A percentile compares a stretch with the other conserved stretches of the same genome.
phyloP scores from a whole-genome alignment of 2,113 vertebrate species.

The Podarcis muralis region DNA sequence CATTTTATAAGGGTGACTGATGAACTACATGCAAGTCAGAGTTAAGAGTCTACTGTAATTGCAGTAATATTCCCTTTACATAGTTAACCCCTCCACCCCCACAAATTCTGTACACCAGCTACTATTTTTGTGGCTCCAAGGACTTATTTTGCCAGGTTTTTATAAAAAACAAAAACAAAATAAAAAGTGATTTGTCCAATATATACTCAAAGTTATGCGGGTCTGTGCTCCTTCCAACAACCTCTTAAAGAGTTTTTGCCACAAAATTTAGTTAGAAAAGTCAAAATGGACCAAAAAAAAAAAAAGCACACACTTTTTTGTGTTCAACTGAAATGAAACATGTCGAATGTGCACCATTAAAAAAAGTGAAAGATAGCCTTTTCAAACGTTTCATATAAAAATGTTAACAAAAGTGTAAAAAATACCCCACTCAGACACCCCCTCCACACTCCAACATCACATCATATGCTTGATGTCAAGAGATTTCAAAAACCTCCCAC shows the following conservation, averaged over 20 bases:
- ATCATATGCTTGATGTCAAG: slow-evolving; percentile 57
- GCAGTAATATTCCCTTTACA: slow-evolving; percentile 42
- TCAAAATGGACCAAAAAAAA: slow-evolving; percentile 69
- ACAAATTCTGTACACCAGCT: slow-evolving; percentile 57
- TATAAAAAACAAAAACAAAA: slow-evolving; percentile 31
- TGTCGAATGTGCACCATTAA: slow-evolving; percentile 68
- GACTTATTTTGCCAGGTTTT: slow-evolving; percentile 47
- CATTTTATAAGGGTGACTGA: slow-evolving; percentile 46
- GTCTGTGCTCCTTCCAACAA: slow-evolving; percentile 53
- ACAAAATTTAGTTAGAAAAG: slow-evolving; percentile 72
- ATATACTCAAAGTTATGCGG: slow-evolving; percentile 35
- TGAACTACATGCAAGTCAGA: slow-evolving; percentile 54
- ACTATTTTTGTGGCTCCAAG: slow-evolving; percentile 50
- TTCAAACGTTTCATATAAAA: slow-evolving; percentile 74
- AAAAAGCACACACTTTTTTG: slow-evolving; percentile 39
- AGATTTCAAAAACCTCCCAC: slow-evolving; percentile 60
- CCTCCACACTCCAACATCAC: slow-evolving; percentile 23
- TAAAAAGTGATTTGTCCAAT: slow-evolving; percentile 43
- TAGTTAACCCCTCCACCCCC: slow-evolving; percentile 23
- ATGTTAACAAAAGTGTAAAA: slow-evolving; percentile 72
- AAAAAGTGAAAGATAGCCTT: slow-evolving; percentile 65
- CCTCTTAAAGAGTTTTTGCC: slow-evolving; percentile 56
- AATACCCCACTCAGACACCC: slow-evolving; percentile 63
- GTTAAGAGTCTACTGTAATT: slow-evolving; percentile 43
- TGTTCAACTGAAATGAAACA: slow-evolving; percentile 63